Base-by-base conservation (phyloP, 2,888 invertebrate species). In the Philhelius pedissequus region DNA sequence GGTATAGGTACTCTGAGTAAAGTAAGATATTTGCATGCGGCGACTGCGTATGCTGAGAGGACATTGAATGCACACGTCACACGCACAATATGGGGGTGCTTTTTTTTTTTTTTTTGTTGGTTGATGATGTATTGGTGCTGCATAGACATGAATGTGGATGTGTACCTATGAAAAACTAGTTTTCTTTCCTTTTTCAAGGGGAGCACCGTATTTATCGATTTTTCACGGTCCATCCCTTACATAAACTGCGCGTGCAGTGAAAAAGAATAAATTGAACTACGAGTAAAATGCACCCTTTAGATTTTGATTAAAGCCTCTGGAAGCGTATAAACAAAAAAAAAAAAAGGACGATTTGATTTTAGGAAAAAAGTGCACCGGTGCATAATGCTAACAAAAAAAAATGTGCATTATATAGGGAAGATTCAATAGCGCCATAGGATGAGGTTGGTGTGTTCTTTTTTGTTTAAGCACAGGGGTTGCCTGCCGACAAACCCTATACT, bases 61-160 rank as follows among this genome's bases (percentile, higher is more conserved):
- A 58, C 60, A 71, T 80, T 54, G 70, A 80, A 84, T 84, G 84
- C 84, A 84, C 84, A 84, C 80, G 75, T 75, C 84, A 84, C 84
- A 84, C 80, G 75, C 80, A 76, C 84, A 76, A 71, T 56, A 56
- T 80, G 80, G 80, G 80, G 76, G 75, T 84, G 75, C n/a, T n/a
- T n/a, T n/a, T n/a, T n/a, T n/a, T n/a, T n/a, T n/a, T n/a, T n/a
- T n/a, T n/a, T n/a, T n/a, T n/a, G n/a, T n/a, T 80, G 38, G 54
- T 56, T 38, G 22, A n/a, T 62, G 56, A 22, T 80, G 80, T 79
- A 45, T 80, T 69, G 50, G 64, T 73, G 75, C 25, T 76, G 77
- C 81, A 81, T 66, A 70, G 45, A 54, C 56, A 66, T 27, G 52
- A 71, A 45, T 32, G 20, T 79, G 35, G 11, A 60, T 50, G 69